Evolutionary conservation across 2,888 invertebrate genomes (phyloP).

Genomic region (Erebia epiphron): DNA sequence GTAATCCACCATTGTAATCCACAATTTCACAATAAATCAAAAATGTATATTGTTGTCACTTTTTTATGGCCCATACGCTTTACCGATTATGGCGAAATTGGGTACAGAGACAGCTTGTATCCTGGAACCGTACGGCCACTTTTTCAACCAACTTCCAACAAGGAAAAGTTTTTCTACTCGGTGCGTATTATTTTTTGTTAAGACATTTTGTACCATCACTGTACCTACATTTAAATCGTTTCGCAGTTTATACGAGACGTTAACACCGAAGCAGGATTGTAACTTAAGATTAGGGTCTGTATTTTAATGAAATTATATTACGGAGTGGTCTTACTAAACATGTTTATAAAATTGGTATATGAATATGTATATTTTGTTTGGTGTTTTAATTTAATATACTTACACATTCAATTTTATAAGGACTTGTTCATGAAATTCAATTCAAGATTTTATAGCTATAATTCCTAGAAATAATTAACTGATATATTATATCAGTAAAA

Average conservation of each 20-base stretch:
- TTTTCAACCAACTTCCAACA: too few species aligned
- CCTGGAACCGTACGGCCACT: too few species aligned
- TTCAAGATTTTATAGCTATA: not conserved
- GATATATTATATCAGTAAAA: too few species aligned
- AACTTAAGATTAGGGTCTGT: slow-evolving; percentile 7
- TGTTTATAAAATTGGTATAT: slow-evolving; percentile 7
- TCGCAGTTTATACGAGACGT: not conserved
- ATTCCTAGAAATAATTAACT: too few species aligned
- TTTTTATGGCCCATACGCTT: too few species aligned
- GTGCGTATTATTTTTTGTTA: not conserved
- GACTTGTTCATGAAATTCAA: not conserved
- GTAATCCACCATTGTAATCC: too few species aligned
- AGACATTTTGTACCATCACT: not conserved
- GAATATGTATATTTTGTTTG: not conserved
- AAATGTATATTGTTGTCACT: too few species aligned
- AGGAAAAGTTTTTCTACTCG: too few species aligned
- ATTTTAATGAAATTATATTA: slow-evolving; percentile 5
- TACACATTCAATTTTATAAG: not conserved
- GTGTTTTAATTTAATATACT: not conserved
- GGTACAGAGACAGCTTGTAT: too few species aligned
- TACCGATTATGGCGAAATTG: too few species aligned
- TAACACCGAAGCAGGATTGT: not conserved
- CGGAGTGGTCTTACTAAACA: not conserved
- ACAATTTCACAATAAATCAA: too few species aligned
- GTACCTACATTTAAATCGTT: slow-evolving; percentile 7